Percentiles rank a stretch among this genome's conserved stretches.
Conservation (phyloP, 2,888 invertebrate species). For the Erannis defoliaria region DNA sequence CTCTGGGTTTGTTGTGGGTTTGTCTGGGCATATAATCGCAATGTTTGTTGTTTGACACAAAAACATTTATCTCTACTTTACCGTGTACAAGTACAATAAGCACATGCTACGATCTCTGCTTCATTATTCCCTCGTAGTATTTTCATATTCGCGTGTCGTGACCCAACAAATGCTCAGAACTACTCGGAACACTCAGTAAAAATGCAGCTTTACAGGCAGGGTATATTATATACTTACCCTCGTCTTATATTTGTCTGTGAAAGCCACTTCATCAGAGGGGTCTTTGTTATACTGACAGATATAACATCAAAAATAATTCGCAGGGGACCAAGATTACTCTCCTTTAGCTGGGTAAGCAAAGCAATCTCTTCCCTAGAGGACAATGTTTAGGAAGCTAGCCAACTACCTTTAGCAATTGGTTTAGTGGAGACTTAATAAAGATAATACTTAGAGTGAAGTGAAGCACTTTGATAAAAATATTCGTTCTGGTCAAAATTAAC, state of each 20-base stretch:
- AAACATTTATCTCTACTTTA: too few species aligned
- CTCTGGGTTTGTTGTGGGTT: too few species aligned
- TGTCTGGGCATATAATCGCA: too few species aligned
- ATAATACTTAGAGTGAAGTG: too few species aligned
- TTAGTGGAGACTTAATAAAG: neutral
- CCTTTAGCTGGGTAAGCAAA: conserved; percentile 12
- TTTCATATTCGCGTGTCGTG: too few species aligned
- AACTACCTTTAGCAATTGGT: conserved; percentile 6
- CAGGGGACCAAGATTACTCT: conserved; percentile 19
- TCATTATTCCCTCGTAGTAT: too few species aligned
- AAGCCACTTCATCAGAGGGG: conserved; percentile 5
- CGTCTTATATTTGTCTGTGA: neutral
- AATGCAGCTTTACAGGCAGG: neutral
- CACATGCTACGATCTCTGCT: too few species aligned
- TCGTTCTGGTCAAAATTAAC: neutral
- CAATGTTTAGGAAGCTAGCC: conserved; percentile 8
- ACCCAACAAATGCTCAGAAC: too few species aligned
- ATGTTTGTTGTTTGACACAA: too few species aligned
- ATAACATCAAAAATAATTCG: conserved; percentile 15
- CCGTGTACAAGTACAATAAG: too few species aligned
- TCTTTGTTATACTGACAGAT: conserved; percentile 7
- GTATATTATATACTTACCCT: neutral
- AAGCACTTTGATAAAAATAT: too few species aligned
- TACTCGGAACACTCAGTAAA: neutral
- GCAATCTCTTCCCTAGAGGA: conserved; percentile 18